Base-by-base conservation (phyloP, 1,140 invertebrate species). In the Drosophila pachea region DNA sequence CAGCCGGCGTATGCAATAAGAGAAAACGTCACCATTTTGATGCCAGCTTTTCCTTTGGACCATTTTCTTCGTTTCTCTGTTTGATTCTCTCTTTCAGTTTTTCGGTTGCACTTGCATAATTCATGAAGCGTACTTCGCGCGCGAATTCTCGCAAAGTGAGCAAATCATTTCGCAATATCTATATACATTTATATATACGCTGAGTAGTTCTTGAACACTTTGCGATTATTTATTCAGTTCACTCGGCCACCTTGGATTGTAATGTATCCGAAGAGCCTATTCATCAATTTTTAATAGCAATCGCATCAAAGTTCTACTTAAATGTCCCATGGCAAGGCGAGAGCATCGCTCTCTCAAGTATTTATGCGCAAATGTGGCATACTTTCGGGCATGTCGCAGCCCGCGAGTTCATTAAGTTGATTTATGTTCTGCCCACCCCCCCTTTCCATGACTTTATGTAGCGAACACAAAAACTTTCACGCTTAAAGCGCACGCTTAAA, bases 21-120 rank as follows among this genome's bases (percentile, higher is more conserved):
- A 50, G 77, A 73, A 84, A 78, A 62, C 69, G 64, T 61, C 33
- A 72, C 72, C 75, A 75, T 78, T 83, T 84, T 78, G 55, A 83
- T 75, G 78, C 60, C 78, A 65, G 76, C 79, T 83, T 84, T 83
- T 60, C 40, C 7, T 43, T 42, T 4, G 4, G 9, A 9, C 38
- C 5, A 40, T 4, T 12, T 43, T 43, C 6, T 43, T 12, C 40
- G 2, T 7, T 43, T 7, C 2, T n/a, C 9, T 12, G 12, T 16
- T 43, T 43, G 7, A 7, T 16, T 43, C 35, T 2, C 8, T 36
- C 6, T 36, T 7, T 12, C 4, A 22, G 1, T 22, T 22, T 22
- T 22, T 22, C 14, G 58, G 45, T 11, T 49, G 42, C 32, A 62
- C 60, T 84, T 84, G 79, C 76, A 83, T 84, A 79, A 79, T 83